Evolutionary conservation across 2,888 invertebrate genomes (phyloP).

Genomic region (Caradrina kadenii): DNA sequence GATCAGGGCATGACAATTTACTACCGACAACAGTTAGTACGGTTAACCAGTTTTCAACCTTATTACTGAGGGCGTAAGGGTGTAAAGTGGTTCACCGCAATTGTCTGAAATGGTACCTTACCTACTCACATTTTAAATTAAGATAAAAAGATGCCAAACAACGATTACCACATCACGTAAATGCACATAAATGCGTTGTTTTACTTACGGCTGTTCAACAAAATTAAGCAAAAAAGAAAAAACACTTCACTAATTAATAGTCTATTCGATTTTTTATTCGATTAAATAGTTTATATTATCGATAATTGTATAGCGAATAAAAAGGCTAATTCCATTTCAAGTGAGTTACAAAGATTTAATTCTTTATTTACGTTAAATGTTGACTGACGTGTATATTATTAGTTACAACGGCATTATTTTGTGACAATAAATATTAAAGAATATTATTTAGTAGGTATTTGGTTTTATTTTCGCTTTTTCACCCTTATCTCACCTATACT

Average conservation of each 20-base stretch:
- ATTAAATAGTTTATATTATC: not conserved
- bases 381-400: conserved; percentile 50
- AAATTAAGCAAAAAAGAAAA: not conserved
- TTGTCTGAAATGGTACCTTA: too few species aligned
- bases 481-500: not conserved
- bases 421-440: conserved; percentile 48
- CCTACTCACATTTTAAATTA: not conserved
- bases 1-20: not conserved
- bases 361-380: conserved; percentile 31
- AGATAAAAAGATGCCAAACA: not conserved
- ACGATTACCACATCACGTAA: not conserved
- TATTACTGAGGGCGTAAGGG: too few species aligned
- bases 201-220: not conserved
- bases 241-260: not conserved
- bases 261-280: not conserved
- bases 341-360: conserved; percentile 22
- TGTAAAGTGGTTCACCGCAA: too few species aligned
- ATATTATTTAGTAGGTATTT: conserved; percentile 16
- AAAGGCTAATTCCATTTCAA: not conserved
- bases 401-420: conserved; percentile 46
- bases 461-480: conserved; percentile 20
- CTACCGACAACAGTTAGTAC: too few species aligned
- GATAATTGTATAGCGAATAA: not conserved
- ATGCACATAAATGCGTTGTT: not conserved
- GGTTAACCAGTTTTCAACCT: too few species aligned